Conservation (phyloP, 2,888 invertebrate species). For the Sarcophaga caerulescens region DNA sequence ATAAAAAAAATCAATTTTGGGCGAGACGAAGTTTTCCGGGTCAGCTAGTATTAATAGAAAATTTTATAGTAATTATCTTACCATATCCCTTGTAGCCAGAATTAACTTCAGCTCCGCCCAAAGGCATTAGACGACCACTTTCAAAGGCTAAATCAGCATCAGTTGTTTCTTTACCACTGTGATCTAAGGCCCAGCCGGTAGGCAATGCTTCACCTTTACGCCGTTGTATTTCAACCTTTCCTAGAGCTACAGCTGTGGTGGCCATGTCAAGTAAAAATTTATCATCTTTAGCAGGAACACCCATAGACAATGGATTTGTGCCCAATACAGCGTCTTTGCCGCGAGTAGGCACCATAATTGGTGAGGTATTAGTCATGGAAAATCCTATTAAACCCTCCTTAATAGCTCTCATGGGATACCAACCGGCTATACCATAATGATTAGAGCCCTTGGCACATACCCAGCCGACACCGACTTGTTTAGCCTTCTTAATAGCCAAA, state of each 20-base stretch:
- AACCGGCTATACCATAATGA: constrained; percentile 95
- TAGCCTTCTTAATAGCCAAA: constrained; percentile 91
- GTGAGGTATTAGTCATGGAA: constrained; percentile 95
- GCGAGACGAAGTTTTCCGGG: too few relatives aligned
- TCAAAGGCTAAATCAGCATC: constrained; percentile 85
- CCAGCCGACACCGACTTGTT: constrained; percentile 90
- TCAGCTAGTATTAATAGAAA: too few relatives aligned
- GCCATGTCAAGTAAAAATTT: constrained; percentile 96
- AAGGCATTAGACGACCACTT: constrained; percentile 84
- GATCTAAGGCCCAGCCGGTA: constrained; percentile 91
- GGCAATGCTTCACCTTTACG: constrained; percentile 90
- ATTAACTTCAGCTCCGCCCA: constrained; percentile 87
- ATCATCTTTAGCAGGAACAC: constrained; percentile 88
- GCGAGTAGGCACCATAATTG: constrained; percentile 92
- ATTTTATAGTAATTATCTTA: constrained; percentile 3
- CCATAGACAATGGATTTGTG: constrained; percentile 93
- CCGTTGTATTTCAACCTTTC: constrained; percentile 94
- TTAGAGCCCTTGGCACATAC: constrained; percentile 92
- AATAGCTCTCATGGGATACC: constrained; percentile 89
- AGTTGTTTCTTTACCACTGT: constrained; percentile 85
- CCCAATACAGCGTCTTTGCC: constrained; percentile 89
- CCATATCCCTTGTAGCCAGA: constrained; percentile 96
- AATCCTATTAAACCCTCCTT: constrained; percentile 89
- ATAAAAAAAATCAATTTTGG: too few relatives aligned
- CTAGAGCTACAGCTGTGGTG: constrained; percentile 95